Conservation (phyloP, 2,888 invertebrate species). For the Melieria crassipennis region DNA sequence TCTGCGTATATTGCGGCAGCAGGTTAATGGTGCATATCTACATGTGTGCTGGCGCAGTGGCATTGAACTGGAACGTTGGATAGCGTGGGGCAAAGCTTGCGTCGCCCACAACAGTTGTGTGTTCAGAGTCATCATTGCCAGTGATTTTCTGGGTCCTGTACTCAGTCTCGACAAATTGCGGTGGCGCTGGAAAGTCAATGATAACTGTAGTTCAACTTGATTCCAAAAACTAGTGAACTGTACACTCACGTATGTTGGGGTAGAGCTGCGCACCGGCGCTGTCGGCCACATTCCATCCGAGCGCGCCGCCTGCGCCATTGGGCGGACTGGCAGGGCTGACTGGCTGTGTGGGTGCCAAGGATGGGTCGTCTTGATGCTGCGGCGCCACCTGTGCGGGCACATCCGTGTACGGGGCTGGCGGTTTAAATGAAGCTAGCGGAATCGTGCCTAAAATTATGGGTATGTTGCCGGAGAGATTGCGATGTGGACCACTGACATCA, state of each 20-base stretch:
- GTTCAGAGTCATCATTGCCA: slow-evolving; percentile 72
- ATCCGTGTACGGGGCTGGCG: slow-evolving; percentile 63
- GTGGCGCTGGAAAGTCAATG: slow-evolving; percentile 68
- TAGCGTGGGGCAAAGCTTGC: slow-evolving; percentile 71
- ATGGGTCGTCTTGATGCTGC: slow-evolving; percentile 54
- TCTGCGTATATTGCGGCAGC: neutral
- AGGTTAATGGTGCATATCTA: neutral
- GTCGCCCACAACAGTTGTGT: slow-evolving; percentile 68
- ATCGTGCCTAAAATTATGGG: slow-evolving; percentile 80
- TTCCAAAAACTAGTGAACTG: neutral
- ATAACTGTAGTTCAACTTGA: neutral
- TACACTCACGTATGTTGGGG: slow-evolving; percentile 68
- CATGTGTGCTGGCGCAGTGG: slow-evolving; percentile 66
- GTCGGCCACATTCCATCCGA: slow-evolving; percentile 64
- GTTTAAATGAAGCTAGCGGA: slow-evolving; percentile 71
- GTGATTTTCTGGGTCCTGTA: slow-evolving; percentile 72
- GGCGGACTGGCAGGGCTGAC: slow-evolving; percentile 64
- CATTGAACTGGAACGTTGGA: slow-evolving; percentile 71
- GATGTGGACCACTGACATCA: slow-evolving; percentile 73
- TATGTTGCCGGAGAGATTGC: slow-evolving; percentile 73
- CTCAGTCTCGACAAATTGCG: slow-evolving; percentile 73
- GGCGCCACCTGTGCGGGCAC: slow-evolving; percentile 55
- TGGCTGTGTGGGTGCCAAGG: slow-evolving; percentile 65
- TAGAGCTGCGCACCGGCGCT: slow-evolving; percentile 64
- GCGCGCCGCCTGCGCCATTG: slow-evolving; percentile 62